These are phyloP conservation scores for Taenioides sp. DNA, from an alignment of 2,797 vertebrate species.

Conservation along the genomic window DNA sequence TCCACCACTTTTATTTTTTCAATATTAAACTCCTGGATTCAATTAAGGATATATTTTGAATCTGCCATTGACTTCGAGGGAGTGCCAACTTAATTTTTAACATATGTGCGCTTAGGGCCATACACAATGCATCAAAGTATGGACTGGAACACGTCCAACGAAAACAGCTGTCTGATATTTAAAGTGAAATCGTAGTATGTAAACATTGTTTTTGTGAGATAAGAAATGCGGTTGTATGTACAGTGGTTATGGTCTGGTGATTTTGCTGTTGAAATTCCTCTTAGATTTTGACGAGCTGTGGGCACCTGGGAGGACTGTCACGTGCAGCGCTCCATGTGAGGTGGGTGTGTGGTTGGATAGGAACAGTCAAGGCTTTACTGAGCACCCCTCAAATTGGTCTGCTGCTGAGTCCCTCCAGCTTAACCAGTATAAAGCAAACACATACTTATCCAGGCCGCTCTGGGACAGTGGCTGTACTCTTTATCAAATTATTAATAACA, in stretches of 20 bases:
- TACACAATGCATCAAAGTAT: neutral
- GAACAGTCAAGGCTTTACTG: slow-evolving; percentile 1
- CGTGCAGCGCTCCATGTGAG: slow-evolving; percentile 2
- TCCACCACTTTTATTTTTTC: neutral
- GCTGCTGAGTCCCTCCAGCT: neutral
- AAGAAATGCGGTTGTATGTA: neutral
- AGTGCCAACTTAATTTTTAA: slow-evolving; percentile 20
- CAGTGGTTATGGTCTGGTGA: neutral
- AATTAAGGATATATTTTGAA: neutral
- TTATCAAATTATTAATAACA: slow-evolving; percentile 5
- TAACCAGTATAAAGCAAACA: neutral
- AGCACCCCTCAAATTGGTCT: slow-evolving; percentile 6
- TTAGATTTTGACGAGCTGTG: neutral
- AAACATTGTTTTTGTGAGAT: neutral
- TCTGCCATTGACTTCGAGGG: neutral
- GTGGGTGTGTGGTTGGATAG: neutral
- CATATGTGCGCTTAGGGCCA: neutral
- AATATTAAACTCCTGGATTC: slow-evolving; percentile 5
- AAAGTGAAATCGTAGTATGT: neutral
- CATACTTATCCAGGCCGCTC: neutral
- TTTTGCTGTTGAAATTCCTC: neutral
- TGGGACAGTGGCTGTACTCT: neutral
- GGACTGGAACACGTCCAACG: neutral
- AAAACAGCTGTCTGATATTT: neutral
- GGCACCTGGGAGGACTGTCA: neutral